Base-by-base conservation (phyloP, 2,888 invertebrate genomes). In the Oxystoma pomonae region DNA sequence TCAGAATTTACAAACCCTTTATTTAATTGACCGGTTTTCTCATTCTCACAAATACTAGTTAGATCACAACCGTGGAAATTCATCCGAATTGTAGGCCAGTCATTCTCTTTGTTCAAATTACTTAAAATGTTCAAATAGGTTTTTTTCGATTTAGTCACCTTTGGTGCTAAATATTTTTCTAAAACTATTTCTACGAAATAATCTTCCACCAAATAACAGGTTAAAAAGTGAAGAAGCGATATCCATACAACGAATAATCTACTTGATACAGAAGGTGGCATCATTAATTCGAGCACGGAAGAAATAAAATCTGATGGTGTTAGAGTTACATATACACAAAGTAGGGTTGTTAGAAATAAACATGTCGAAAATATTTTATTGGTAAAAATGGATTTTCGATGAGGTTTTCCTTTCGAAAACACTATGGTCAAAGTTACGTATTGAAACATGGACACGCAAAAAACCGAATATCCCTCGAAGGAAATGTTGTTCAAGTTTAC, bases 331-430 rank as follows among this genome's bases (percentile, higher is more conserved):
- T 84, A 85, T 1, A 73, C 62, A 56, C 87, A 86, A 55, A 86
- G 69, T 0, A 76, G 67, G 0, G 81, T 81, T 67, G 85, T 79
- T 0, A 83, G 2, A 2, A 84, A 49, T 21, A 88, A 75, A 12
- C 84, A 81, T 1, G 76, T 64, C 0, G 83, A 76, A 60, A 86
- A 85, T 20, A 79, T 75, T 69, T 81, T 75, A 74, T 90, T 90
- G 1, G 85, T 85, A 69, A 84, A 86, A 59, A 89, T 81, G 0
- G 84, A 81, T 72, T 83, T 82, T 53, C 89, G 78, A 72, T 87
- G 89, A 0, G 89, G 89, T 60, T 85, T 85, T 0, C 89, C 89
- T 65, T 85, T 84, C 0, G 88, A 87, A 74, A 86, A 89, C 50
- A 85, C 82, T 60, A 88, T 77, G 1, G 86, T 87, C 77, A 87